Conservation (phyloP, 2,888 invertebrate genomes). For the Leucania comma region DNA sequence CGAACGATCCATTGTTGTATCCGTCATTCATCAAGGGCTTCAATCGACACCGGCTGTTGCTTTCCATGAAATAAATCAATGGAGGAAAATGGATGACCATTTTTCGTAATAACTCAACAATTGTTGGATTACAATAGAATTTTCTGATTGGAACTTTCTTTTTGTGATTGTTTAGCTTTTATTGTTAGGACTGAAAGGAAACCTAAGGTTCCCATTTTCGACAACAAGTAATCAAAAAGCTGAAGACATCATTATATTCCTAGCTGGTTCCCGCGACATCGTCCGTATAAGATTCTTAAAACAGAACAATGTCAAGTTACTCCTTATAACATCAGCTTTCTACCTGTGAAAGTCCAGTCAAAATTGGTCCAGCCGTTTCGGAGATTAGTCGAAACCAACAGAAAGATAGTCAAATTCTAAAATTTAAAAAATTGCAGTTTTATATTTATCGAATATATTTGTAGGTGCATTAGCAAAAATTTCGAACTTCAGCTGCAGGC, state of each 20-base stretch:
- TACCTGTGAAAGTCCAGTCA: too few relatives aligned
- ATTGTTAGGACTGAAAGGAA: conserved; percentile 19
- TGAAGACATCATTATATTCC: not conserved
- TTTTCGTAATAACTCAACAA: conserved; percentile 38
- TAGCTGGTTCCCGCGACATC: too few relatives aligned
- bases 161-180: conserved; percentile 23
- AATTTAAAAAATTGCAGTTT: too few relatives aligned
- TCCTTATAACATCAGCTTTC: too few relatives aligned
- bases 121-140: conserved; percentile 36
- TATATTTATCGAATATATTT: too few relatives aligned
- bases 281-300: too few relatives aligned
- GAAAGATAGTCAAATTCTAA: too few relatives aligned
- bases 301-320: too few relatives aligned
- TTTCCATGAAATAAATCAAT: conserved; percentile 46
- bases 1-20: conserved; percentile 51
- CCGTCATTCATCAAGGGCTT: conserved; percentile 54
- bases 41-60: conserved; percentile 40
- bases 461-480: too few relatives aligned
- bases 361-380: too few relatives aligned
- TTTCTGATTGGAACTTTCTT: conserved; percentile 33
- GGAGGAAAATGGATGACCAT: conserved; percentile 37
- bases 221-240: conserved; percentile 8
- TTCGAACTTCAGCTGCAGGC: too few relatives aligned
- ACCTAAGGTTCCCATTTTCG: conserved; percentile 6
- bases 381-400: too few relatives aligned